These are phyloP conservation scores for Cinclus cinclus DNA, from an alignment of 2,113 vertebrate genomes.

Conservation along the genomic window DNA sequence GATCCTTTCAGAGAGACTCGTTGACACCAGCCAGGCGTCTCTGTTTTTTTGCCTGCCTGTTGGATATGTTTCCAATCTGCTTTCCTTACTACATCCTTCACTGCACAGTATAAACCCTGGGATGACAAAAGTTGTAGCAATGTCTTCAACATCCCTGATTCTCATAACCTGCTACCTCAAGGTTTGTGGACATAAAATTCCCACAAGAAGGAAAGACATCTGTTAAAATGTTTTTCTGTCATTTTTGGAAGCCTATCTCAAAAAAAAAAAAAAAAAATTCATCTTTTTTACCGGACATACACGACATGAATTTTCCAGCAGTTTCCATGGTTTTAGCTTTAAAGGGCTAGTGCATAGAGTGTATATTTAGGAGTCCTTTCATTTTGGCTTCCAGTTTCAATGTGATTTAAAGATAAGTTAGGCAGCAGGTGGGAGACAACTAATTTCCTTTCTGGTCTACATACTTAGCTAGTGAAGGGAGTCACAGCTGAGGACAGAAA, in stretches of 20 bases:
- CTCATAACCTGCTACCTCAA: not conserved
- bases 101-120: not conserved
- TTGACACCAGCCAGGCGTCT: not conserved
- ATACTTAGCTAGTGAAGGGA: not conserved
- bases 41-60: not conserved
- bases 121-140: not conserved
- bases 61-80: not conserved
- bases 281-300: not conserved
- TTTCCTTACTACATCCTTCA: not conserved
- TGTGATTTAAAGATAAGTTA: not conserved
- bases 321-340: constrained; percentile 17
- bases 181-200: not conserved
- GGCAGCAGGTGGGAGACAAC: not conserved
- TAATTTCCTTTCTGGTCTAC: not conserved
- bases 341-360: not conserved
- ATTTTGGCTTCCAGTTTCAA: not conserved
- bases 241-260: not conserved
- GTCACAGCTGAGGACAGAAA: not conserved
- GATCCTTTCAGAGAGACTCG: not conserved
- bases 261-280: not conserved
- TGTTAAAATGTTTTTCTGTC: not conserved
- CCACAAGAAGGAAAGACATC: not conserved
- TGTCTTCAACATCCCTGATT: not conserved
- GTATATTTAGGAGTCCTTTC: not conserved
- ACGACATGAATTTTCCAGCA: not conserved